A percentile compares a stretch with the other conserved stretches of the same genome.
phyloP scores from a whole-genome alignment of 2,888 invertebrate species.

The Melanotus villosus region DNA sequence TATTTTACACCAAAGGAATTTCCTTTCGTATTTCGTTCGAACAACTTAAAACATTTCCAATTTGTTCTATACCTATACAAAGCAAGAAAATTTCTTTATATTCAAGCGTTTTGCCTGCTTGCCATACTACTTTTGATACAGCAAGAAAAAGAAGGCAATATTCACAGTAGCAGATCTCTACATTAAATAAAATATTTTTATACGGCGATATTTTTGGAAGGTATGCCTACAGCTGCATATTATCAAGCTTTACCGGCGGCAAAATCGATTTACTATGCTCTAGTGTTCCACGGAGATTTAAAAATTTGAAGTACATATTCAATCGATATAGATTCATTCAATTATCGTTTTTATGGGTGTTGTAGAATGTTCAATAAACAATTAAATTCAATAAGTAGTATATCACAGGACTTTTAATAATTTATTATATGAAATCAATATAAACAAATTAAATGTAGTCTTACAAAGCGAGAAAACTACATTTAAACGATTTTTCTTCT shows the following conservation, averaged over 20 bases:
- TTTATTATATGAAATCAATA: too few relatives aligned
- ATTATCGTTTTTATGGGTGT: too few relatives aligned
- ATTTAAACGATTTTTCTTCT: too few relatives aligned
- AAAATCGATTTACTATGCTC: conserved; percentile 32
- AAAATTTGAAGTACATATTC: too few relatives aligned
- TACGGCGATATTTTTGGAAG: conserved; percentile 20
- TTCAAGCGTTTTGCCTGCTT: conserved; percentile 18
- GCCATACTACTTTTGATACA: conserved; percentile 2
- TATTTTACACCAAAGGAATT: conserved; percentile 33
- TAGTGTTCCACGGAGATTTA: conserved; percentile 29
- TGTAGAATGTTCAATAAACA: too few relatives aligned
- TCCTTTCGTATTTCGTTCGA: conserved; percentile 28
- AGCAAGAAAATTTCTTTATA: conserved; percentile 23
- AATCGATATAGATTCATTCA: too few relatives aligned
- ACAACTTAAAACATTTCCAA: conserved; percentile 33
- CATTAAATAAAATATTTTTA: conserved; percentile 21
- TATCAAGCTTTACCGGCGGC: conserved; percentile 26
- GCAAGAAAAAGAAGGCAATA: conserved; percentile 6
- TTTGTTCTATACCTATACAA: conserved; percentile 29
- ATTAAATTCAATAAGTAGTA: too few relatives aligned
- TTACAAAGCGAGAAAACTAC: too few relatives aligned
- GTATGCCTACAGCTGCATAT: conserved; percentile 27
- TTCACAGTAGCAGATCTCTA: conserved; percentile 6
- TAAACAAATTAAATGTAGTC: too few relatives aligned
- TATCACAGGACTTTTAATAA: too few relatives aligned